Evolutionary conservation across 2,888 invertebrate genomes (phyloP), one percentile per base, ranked within the genome.

Genomic region (Darwinula stevensoni): DNA sequence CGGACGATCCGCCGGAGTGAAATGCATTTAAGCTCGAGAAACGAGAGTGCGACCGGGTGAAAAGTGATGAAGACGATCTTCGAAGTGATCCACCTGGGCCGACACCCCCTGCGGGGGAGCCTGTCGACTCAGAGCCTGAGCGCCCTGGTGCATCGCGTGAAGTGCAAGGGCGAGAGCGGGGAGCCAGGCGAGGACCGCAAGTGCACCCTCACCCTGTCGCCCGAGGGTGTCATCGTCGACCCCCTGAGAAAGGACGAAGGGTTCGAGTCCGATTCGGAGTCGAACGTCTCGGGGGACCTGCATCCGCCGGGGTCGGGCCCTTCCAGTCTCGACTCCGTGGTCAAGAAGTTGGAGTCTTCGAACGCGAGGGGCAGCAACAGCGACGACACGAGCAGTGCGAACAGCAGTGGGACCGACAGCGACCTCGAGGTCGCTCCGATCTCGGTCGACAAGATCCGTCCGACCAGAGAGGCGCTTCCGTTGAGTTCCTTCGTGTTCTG

Each of bases 181-280:
- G n/a, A n/a, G n/a, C n/a, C n/a, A n/a, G n/a, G n/a, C n/a, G n/a
- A n/a, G n/a, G n/a, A n/a, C n/a, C n/a, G n/a, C n/a, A n/a, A n/a
- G n/a, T n/a, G n/a, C n/a, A n/a, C n/a, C n/a, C n/a, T n/a, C n/a
- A n/a, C n/a, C n/a, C n/a, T n/a, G n/a, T n/a, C n/a, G n/a, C n/a
- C n/a, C n/a, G n/a, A n/a, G n/a, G n/a, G n/a, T n/a, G n/a, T n/a
- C n/a, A n/a, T 22, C 22, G n/a, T n/a, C n/a, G 22, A 9, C 22
- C n/a, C 22, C 22, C 22, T n/a, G 9, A 22, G 22, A n/a, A 37
- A 37, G 3, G 56, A 56, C 38, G 56, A 56, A 40, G 56, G 56
- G n/a, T 56, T 56, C 43, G 56, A 56, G 42, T 54, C 54, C 4
- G 55, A 36, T 27, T 29, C 53, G 26, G 56, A 55, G 38, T 41